Conservation (phyloP, 2,797 vertebrate species). For the Pygocentrus nattereri region DNA sequence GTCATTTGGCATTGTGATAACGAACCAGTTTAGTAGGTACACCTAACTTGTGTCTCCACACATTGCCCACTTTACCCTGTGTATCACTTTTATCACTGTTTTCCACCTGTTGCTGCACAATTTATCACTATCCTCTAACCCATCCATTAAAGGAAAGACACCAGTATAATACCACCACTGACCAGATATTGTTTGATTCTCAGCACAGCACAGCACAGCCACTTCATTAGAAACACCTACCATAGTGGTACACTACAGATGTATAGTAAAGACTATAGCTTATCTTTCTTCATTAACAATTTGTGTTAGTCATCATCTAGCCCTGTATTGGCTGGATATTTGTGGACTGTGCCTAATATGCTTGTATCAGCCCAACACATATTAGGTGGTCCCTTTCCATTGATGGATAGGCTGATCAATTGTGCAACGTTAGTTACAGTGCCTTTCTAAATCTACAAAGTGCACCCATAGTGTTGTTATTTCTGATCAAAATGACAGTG, state of each 20-base stretch:
- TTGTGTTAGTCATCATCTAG: neutral
- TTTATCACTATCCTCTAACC: no score
- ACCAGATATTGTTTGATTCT: no score
- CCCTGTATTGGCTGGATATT: neutral
- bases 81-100: no score
- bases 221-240: neutral
- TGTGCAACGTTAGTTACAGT: neutral
- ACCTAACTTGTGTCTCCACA: no score
- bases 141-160: no score
- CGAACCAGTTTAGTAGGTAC: neutral
- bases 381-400: neutral
- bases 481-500: neutral
- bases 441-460: no score
- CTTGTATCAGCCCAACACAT: neutral
- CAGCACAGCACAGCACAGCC: no score
- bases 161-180: no score
- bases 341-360: neutral
- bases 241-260: neutral
- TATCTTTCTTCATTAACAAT: neutral
- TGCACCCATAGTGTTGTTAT: no score
- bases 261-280: neutral
- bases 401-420: neutral
- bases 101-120: no score
- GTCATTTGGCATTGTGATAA: neutral
- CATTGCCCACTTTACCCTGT: no score